phyloP scores from a whole-genome alignment of 2,797 vertebrate genomes.

The Rhinatrema bivittatum region DNA sequence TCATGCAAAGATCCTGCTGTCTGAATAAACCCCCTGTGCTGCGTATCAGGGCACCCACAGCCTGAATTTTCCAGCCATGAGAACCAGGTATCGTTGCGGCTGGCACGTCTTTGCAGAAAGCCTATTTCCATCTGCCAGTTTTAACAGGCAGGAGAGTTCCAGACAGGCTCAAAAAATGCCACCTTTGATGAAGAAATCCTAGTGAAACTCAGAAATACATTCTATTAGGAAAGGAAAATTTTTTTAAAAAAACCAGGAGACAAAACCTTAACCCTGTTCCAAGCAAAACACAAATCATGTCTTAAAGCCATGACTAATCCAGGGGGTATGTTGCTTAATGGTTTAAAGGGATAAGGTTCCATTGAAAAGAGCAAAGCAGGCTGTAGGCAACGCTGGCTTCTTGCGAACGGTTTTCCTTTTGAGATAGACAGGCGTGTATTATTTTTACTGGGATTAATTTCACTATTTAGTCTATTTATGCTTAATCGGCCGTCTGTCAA shows the following conservation, averaged over 20 bases:
- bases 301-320: no score
- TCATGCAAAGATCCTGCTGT: neutral
- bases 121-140: slow-evolving; percentile 33
- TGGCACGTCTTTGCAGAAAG: slow-evolving; percentile 28
- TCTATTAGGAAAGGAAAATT: slow-evolving; percentile 9
- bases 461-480: neutral
- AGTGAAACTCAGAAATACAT: slow-evolving; percentile 18
- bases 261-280: no score
- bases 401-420: no score
- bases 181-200: slow-evolving; percentile 17
- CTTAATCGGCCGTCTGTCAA: neutral
- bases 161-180: no score
- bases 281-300: slow-evolving; percentile 34
- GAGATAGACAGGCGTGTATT: no score
- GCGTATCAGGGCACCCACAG: neutral
- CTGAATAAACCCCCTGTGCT: slow-evolving; percentile 8
- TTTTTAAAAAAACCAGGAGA: no score
- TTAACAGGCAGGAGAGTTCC: slow-evolving; percentile 10
- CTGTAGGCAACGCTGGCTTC: no score
- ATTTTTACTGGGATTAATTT: slow-evolving; percentile 5
- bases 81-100: neutral
- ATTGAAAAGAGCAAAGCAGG: no score
- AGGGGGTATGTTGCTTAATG: no score
- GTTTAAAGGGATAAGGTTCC: no score
- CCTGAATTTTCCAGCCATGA: neutral